These are phyloP conservation scores for Condylostylus longicornis DNA, from an alignment of 1,140 invertebrate species.

Conservation along the genomic window DNA sequence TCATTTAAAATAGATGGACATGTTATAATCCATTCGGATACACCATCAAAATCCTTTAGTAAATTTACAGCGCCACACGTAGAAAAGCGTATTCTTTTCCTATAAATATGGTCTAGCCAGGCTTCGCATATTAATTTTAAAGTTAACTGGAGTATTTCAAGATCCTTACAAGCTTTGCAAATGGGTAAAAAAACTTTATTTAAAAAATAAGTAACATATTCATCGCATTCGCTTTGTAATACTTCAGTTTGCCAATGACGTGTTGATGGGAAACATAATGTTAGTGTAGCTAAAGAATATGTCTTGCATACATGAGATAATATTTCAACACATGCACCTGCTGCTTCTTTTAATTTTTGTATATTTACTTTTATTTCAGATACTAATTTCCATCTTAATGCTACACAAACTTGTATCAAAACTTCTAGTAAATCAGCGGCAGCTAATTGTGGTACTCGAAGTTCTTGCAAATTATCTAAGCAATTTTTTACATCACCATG, in stretches of 20 bases:
- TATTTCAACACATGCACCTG: conserved; percentile 49
- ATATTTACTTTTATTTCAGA: conserved; percentile 59
- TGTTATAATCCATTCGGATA: conserved; percentile 49
- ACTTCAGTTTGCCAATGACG: conserved; percentile 39
- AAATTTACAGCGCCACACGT: conserved; percentile 41
- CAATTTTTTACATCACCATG: conserved; percentile 51
- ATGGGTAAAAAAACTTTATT: conserved; percentile 59
- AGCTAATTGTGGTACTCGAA: conserved; percentile 41
- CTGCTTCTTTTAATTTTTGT: conserved; percentile 51
- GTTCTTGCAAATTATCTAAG: conserved; percentile 43
- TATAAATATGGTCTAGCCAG: conserved; percentile 70
- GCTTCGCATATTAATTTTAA: conserved; percentile 66
- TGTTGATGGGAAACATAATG: conserved; percentile 55
- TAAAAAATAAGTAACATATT: conserved; percentile 27
- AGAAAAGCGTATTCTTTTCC: conserved; percentile 58
- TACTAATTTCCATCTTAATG: conserved; percentile 60
- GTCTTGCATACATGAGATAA: conserved; percentile 53
- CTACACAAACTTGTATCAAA: conserved; percentile 46
- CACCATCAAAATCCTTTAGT: conserved; percentile 56
- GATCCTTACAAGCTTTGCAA: conserved; percentile 52
- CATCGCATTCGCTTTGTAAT: conserved; percentile 16
- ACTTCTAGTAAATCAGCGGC: conserved; percentile 32
- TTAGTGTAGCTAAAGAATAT: conserved; percentile 55
- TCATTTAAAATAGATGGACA: conserved; percentile 39
- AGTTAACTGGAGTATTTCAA: conserved; percentile 55